phyloP scores from a whole-genome alignment of 2,113 vertebrate genomes.

The Chaetodon auriga region DNA sequence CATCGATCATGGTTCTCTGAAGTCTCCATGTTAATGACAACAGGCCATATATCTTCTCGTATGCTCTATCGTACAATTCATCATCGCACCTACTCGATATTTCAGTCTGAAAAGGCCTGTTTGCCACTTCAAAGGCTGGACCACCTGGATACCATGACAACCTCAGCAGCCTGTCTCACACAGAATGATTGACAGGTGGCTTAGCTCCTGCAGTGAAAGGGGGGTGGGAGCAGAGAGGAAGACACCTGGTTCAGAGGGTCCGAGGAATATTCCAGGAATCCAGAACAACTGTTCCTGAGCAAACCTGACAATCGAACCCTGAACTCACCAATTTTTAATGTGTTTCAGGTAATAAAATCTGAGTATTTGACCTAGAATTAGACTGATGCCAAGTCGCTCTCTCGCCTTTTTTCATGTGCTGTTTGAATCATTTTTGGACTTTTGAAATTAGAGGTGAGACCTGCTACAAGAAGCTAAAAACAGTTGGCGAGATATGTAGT shows the following conservation, averaged over 20 bases:
- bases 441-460: too few relatives aligned
- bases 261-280: conserved; percentile 15
- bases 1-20: too few relatives aligned
- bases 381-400: neutral
- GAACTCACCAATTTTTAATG: neutral
- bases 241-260: conserved; percentile 55
- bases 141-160: conserved; percentile 27
- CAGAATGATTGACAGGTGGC: conserved; percentile 22
- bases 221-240: neutral
- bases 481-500: too few relatives aligned
- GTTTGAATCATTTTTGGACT: neutral
- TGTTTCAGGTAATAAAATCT: neutral
- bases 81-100: neutral
- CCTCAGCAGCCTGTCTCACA: neutral
- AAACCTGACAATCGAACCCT: neutral
- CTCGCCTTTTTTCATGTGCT: too few relatives aligned
- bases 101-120: neutral
- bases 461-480: neutral
- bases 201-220: conserved; percentile 12
- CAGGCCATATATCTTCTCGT: neutral
- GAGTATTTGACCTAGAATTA: neutral
- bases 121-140: conserved; percentile 5
- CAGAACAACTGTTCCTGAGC: neutral
- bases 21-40: neutral
- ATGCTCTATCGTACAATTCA: neutral